These are phyloP conservation scores for Noctua janthina DNA, from an alignment of 2,888 invertebrate species.

Conservation along the genomic window DNA sequence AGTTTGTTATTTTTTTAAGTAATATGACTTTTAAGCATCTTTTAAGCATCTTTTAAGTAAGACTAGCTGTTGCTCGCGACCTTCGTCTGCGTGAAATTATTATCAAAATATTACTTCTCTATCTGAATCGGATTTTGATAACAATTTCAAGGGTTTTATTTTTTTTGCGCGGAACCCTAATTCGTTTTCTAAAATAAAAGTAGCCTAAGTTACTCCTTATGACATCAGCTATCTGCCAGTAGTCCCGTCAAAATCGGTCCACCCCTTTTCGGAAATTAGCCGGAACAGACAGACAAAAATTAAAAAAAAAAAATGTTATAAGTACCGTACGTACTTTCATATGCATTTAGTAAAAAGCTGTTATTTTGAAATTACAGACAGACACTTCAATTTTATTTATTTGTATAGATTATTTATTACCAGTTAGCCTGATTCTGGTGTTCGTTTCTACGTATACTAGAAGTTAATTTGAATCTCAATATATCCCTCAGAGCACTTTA, in stretches of 20 bases:
- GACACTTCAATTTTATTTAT: background rate
- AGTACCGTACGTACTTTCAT: background rate
- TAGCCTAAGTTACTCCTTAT: too few relatives aligned
- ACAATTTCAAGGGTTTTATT: background rate
- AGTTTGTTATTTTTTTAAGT: background rate
- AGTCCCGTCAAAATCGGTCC: too few relatives aligned
- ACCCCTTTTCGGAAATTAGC: too few relatives aligned
- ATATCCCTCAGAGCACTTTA: background rate
- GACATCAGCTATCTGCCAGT: too few relatives aligned
- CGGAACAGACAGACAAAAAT: background rate
- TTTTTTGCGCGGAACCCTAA: background rate
- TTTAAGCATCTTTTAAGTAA: background rate
- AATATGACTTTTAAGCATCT: background rate
- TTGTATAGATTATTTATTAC: background rate
- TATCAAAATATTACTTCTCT: too few relatives aligned
- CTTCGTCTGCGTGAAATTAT: background rate
- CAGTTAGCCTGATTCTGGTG: background rate
- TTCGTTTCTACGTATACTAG: background rate
- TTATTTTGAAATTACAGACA: background rate
- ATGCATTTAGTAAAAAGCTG: background rate
- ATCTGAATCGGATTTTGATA: background rate
- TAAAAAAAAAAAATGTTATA: too few relatives aligned
- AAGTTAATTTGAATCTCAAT: background rate
- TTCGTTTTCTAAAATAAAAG: too few relatives aligned
- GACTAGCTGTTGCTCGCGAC: background rate